These are phyloP conservation scores for Listronotus bonariensis DNA, from an alignment of 1,140 invertebrate genomes.

Conservation along the genomic window DNA sequence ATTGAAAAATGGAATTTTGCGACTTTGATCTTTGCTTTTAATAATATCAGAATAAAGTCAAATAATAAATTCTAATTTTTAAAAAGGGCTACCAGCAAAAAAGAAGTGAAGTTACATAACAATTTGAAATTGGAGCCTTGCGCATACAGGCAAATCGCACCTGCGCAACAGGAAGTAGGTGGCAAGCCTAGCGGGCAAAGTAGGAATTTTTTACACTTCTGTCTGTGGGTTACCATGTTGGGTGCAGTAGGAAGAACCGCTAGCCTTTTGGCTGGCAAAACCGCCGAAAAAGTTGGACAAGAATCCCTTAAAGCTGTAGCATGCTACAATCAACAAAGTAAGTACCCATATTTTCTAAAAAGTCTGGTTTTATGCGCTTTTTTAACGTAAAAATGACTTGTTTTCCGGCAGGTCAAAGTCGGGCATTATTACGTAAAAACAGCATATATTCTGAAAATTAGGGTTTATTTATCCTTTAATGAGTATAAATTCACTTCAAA, in stretches of 20 bases:
- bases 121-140: conserved; percentile 17
- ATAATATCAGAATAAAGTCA: too few relatives aligned
- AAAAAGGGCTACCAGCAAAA: too few relatives aligned
- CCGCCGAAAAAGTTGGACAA: conserved; percentile 51
- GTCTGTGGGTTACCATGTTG: conserved; percentile 50
- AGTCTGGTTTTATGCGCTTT: not conserved
- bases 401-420: conserved; percentile 15
- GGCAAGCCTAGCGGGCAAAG: conserved; percentile 30
- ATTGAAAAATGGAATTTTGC: too few relatives aligned
- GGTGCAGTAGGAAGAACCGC: conserved; percentile 53
- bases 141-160: not conserved
- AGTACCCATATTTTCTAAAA: conserved; percentile 31
- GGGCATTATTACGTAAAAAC: conserved; percentile 15
- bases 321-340: conserved; percentile 45
- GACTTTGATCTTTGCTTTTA: too few relatives aligned
- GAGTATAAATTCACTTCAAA: too few relatives aligned
- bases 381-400: not conserved
- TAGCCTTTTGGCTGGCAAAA: conserved; percentile 55
- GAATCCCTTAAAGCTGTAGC: conserved; percentile 50
- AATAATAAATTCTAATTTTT: too few relatives aligned
- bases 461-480: too few relatives aligned
- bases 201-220: conserved; percentile 24
- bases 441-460: too few relatives aligned
- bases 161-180: conserved; percentile 34
- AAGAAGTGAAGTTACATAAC: conserved; percentile 2